Evolutionary conservation across 2,888 invertebrate species (phyloP).

Genomic region (Odiellus spinosus): DNA sequence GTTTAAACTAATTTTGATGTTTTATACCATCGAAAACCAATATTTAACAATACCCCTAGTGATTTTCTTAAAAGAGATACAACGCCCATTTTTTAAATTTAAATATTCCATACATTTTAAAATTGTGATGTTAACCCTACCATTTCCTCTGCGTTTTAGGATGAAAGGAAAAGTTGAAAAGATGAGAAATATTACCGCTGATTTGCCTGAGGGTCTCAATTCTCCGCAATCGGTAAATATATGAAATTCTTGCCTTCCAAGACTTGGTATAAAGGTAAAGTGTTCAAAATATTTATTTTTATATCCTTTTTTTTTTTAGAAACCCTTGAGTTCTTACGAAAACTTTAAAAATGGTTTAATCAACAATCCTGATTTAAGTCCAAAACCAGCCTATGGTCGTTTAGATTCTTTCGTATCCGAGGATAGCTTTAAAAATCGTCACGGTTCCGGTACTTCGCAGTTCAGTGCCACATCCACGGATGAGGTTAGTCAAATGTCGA

Average conservation of each 20-base stretch:
- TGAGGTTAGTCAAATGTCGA: conserved; percentile 6
- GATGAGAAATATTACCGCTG: conserved; percentile 11
- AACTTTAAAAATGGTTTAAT: conserved; percentile 11
- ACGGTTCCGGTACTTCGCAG: conserved; percentile 17
- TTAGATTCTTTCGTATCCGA: conserved; percentile 7
- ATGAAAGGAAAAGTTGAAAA: conserved; percentile 14
- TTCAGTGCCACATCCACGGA: conserved; percentile 15
- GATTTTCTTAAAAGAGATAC: too few species aligned
- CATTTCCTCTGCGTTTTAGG: conserved; percentile 3
- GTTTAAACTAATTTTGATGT: too few species aligned
- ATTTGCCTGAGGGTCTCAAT: conserved; percentile 14
- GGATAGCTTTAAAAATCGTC: conserved; percentile 13
- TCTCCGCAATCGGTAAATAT: conserved; percentile 11
- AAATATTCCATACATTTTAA: too few species aligned
- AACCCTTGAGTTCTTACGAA: conserved; percentile 14
- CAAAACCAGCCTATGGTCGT: conserved; percentile 5
- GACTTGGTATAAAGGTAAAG: neutral
- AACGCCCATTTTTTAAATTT: too few species aligned
- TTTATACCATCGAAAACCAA: too few species aligned
- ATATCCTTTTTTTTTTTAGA: conserved; percentile 8
- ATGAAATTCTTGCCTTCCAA: neutral
- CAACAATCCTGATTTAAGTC: conserved; percentile 2
- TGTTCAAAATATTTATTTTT: too few species aligned
- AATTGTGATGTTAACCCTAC: too few species aligned
- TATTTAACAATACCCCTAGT: too few species aligned